Percentiles rank a stretch among this genome's conserved stretches.
Evolutionary conservation across 1,140 invertebrate genomes (phyloP).

Genomic region (Magallana gigas): DNA sequence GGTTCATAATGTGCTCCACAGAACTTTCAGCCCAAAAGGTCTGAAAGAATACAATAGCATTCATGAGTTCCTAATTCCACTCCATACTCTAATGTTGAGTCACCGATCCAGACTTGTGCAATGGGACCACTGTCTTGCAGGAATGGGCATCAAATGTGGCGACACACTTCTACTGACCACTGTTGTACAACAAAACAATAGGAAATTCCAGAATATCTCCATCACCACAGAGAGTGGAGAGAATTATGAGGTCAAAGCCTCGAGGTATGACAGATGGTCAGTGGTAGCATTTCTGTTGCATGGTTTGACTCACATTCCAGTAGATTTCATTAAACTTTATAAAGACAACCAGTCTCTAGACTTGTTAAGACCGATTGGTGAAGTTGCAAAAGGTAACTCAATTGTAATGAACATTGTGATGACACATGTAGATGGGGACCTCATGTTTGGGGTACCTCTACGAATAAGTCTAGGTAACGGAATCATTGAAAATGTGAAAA

Average conservation of each 20-base stretch:
- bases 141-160: slow-evolving; percentile 62
- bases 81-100: slow-evolving; percentile 68
- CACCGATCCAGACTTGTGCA: slow-evolving; percentile 61
- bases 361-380: slow-evolving; percentile 67
- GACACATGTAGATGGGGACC: slow-evolving; percentile 65
- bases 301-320: slow-evolving; percentile 70
- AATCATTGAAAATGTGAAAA: slow-evolving; percentile 68
- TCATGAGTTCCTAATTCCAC: slow-evolving; percentile 71
- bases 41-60: slow-evolving; percentile 59
- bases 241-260: slow-evolving; percentile 62
- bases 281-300: slow-evolving; percentile 73
- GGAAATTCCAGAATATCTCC: slow-evolving; percentile 64
- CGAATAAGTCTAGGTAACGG: slow-evolving; percentile 68
- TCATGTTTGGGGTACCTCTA: slow-evolving; percentile 69
- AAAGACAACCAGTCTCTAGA: slow-evolving; percentile 60
- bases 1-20: slow-evolving; percentile 64
- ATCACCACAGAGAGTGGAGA: slow-evolving; percentile 65
- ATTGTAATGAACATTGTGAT: slow-evolving; percentile 66
- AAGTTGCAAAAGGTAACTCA: slow-evolving; percentile 44
- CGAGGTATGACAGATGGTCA: slow-evolving; percentile 74
- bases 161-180: slow-evolving; percentile 67
- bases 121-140: slow-evolving; percentile 69
- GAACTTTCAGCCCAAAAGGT: slow-evolving; percentile 66
- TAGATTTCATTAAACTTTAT: slow-evolving; percentile 71
- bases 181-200: slow-evolving; percentile 65